Base-by-base conservation (phyloP, 1,140 invertebrate genomes). In the Drosophila kepulauana region DNA sequence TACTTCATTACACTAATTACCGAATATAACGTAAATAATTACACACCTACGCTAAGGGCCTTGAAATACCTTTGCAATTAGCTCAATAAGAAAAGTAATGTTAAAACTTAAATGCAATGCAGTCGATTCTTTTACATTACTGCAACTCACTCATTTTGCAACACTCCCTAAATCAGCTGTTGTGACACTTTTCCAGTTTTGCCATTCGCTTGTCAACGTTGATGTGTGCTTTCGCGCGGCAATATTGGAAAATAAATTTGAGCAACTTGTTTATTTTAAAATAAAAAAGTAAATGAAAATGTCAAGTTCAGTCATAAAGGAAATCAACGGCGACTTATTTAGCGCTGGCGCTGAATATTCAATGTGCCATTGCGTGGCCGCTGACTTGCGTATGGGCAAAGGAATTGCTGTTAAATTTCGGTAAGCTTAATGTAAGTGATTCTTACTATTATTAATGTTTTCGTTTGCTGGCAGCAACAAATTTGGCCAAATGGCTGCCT, bases 281-380 rank as follows among this genome's bases (percentile, higher is more conserved):
- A n/a, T 3, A 8, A 48, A 45, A 41, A 49, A 59, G 10, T 48
- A 16, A 59, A 13, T 58, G 7, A 51, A 58, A 56, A 84, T 88
- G 85, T 25, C 85, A 35, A 43, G 28, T 5, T 72, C 79, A 6
- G 56, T 46, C 13, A 67, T 81, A 13, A 88, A 54, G n/a, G 93
- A 94, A 88, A 75, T 93, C 28, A 81, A 92, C 57, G 94, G 93
- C 16, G 94, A 95, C 93, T 91, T 95, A 43, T 95, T 95, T 75
- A 70, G 77, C 7, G 81, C 92, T 11, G 76, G 84, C 2, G 71
- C 91, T 6, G 91, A 93, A 3, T 93, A 86, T 82, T 93, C 94
- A 7, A 76, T 96, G 57, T 95, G 93, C 11, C 95, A 96, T 79
- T 95, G 95, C 91, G 94, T 96, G 2, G 95, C 94, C 63, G 86